Evolutionary conservation across 2,888 invertebrate genomes (phyloP).

Genomic region (Sclerodermus sp.): DNA sequence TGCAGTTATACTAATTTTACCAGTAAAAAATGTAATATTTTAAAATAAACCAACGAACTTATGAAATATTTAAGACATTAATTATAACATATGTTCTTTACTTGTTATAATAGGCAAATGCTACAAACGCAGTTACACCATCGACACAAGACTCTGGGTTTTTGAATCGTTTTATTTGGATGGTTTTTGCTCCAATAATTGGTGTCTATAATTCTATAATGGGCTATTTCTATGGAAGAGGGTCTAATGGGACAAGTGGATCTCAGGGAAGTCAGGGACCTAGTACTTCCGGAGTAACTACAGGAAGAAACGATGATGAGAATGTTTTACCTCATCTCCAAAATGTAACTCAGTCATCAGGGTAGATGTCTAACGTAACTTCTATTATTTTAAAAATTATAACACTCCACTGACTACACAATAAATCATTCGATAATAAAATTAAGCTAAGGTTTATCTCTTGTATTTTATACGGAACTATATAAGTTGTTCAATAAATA

Average conservation of each 20-base stretch:
- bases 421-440: too few relatives aligned
- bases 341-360: constrained; percentile 36
- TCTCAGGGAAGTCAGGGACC: constrained; percentile 17
- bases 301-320: constrained; percentile 9
- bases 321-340: constrained; percentile 19
- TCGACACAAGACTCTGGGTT: constrained; percentile 55
- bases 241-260: constrained; percentile 33
- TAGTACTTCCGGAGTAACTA: constrained; percentile 11
- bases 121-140: constrained; percentile 43
- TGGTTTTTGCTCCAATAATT: constrained; percentile 65
- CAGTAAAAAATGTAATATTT: constrained; percentile 58
- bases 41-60: not conserved
- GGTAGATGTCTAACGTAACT: constrained; percentile 26
- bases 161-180: constrained; percentile 63
- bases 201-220: constrained; percentile 62
- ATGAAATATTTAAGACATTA: not conserved
- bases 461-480: too few relatives aligned
- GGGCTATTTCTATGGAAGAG: constrained; percentile 56
- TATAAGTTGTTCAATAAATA: too few relatives aligned
- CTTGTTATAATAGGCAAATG: constrained; percentile 29
- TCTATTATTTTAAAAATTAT: constrained; percentile 1
- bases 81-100: not conserved
- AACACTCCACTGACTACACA: too few relatives aligned
- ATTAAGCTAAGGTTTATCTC: too few relatives aligned
- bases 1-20: constrained; percentile 74